Evolutionary conservation across 2,888 invertebrate species (phyloP).

Genomic region (Marasmarcha lunaedactyla): DNA sequence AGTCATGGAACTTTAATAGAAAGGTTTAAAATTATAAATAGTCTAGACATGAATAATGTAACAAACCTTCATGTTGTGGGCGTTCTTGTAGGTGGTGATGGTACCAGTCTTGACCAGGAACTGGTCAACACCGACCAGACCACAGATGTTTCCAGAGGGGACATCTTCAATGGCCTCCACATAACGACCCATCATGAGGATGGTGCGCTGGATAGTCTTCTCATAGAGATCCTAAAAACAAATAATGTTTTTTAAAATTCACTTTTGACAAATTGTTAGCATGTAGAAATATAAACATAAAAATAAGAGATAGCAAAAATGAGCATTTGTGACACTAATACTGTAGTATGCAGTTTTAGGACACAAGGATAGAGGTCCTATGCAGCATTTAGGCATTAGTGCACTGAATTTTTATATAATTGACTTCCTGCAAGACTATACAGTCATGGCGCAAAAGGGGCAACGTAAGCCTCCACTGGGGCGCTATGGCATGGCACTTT

Average conservation of each 20-base stretch:
- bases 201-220: constrained; percentile 99
- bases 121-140: constrained; percentile 99
- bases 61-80: constrained; percentile 93
- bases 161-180: constrained; percentile 99
- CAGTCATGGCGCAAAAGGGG: not conserved
- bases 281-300: not conserved
- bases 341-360: constrained; percentile 74
- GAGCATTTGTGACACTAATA: too few species aligned
- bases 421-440: not conserved
- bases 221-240: constrained; percentile 86
- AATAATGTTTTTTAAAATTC: constrained; percentile 2
- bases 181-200: constrained; percentile 99
- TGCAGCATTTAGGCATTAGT: not conserved
- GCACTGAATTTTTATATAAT: not conserved
- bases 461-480: not conserved
- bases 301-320: not conserved
- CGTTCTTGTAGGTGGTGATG: constrained; percentile 98
- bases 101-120: constrained; percentile 99
- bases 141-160: constrained; percentile 99
- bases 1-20: not conserved
- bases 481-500: not conserved
- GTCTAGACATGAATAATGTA: not conserved
- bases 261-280: not conserved
- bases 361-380: constrained; percentile 87
- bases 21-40: not conserved